A percentile compares a stretch with the other conserved stretches of the same genome.
These are phyloP conservation scores for Lampropteryx suffumata DNA, from an alignment of 2,888 invertebrate genomes.

Conservation along the genomic window DNA sequence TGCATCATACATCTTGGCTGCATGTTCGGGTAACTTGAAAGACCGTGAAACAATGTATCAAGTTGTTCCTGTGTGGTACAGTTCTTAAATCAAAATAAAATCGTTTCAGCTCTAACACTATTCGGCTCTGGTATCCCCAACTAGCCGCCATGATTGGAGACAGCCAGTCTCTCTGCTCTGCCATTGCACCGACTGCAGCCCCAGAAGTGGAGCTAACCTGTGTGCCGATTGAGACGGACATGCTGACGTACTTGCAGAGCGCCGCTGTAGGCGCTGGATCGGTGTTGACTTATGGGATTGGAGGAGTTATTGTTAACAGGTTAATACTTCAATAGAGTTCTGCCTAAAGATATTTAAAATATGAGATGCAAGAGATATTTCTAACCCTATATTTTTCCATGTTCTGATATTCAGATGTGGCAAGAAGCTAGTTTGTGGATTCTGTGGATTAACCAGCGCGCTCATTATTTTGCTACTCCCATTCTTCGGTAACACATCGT, in stretches of 20 bases:
- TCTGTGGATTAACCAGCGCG: slow-evolving; percentile 75
- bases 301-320: slow-evolving; percentile 67
- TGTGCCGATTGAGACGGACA: slow-evolving; percentile 74
- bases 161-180: slow-evolving; percentile 60
- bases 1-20: slow-evolving; percentile 73
- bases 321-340: slow-evolving; percentile 23
- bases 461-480: slow-evolving; percentile 78
- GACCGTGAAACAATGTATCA: neutral
- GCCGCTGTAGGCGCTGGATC: slow-evolving; percentile 85
- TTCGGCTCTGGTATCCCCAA: slow-evolving; percentile 94
- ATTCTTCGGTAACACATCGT: slow-evolving; percentile 75
- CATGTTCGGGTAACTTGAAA: slow-evolving; percentile 64
- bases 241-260: slow-evolving; percentile 86
- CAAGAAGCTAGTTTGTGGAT: slow-evolving; percentile 60
- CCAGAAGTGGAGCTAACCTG: slow-evolving; percentile 44
- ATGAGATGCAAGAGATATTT: too few species aligned
- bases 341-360: too few species aligned
- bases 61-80: too few species aligned
- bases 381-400: too few species aligned
- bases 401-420: slow-evolving; percentile 55
- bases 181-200: slow-evolving; percentile 52
- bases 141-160: slow-evolving; percentile 87
- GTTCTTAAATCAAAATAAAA: neutral
- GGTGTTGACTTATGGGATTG: slow-evolving; percentile 85
- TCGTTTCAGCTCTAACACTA: slow-evolving; percentile 86